Evolutionary conservation across 2,888 invertebrate genomes (phyloP), one percentile per base, ranked within the genome.

Genomic region (Ligdia adustata): DNA sequence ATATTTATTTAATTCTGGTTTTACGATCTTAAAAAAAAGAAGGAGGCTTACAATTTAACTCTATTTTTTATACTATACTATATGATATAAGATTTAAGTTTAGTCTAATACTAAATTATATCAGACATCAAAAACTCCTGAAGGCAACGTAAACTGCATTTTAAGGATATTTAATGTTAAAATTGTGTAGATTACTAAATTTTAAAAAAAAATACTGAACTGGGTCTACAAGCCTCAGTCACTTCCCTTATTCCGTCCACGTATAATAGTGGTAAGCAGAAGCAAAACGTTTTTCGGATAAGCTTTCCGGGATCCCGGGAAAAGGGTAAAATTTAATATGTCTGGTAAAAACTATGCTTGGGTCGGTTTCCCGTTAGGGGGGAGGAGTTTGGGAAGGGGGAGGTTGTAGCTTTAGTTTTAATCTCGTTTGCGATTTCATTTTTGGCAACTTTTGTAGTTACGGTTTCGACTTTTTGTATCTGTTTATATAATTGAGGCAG

Each of bases 241-340:
- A 15, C 32, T 2, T 6, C 0, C 9, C 40, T 33, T 6, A 29
- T 26, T 33, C 33, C 52, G 33, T 53, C 55, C 54, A 52, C 64
- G 61, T 32, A 49, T 57, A 54, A 57, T 68, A 66, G 61, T 64
- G 37, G 37, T 38, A 57, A 52, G 61, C 60, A 66, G 61, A 62
- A 59, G 64, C 65, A 64, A 52, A 64, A 49, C 62, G 66, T 74
- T 73, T 75, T 75, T 74, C 74, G 69, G 72, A 69, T 73, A 72
- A 76, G 77, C 78, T 75, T 75, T 78, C 74, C 47, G 31, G 47
- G 47, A 72, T 71, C 72, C 72, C 60, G 61, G 38, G 71, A 62
- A 69, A 69, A 66, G 75, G 76, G 75, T 72, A 54, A 66, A 71
- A 73, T 73, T 75, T 72, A 69, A 72, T 74, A 74, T 60, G 68